Evolutionary conservation across 2,888 invertebrate species (phyloP), one percentile per base, ranked within the genome.

Genomic region (Heliconius cydno): DNA sequence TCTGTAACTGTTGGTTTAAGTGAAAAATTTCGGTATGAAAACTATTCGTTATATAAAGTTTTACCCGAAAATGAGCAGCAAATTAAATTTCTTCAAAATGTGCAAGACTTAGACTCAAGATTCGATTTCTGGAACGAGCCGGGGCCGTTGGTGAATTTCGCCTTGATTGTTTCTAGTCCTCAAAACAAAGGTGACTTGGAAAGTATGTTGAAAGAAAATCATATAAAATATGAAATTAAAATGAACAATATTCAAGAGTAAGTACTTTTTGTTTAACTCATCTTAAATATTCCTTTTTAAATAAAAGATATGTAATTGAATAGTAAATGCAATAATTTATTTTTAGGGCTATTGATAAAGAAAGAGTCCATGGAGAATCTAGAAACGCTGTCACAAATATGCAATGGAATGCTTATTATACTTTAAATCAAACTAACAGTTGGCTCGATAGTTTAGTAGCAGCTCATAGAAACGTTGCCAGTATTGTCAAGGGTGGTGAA

Each of bases 361-460:
- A 96, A 86, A 86, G 88, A 78, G 89, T 92, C 0, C 85, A 83
- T n/a, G 86, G 77, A 1, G 91, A 92, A 38, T 85, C 85, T 3
- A 89, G 88, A 82, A 90, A 83, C 13, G 88, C 88, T 63, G 63
- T 86, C 4, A 85, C 84, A 79, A 92, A 87, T 28, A 87, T 97
- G 88, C 92, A 91, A 74, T 97, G 96, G 96, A 95, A 92, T 22
- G 92, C 90, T 0, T 97, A 97, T 84, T 95, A 97, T 84, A 91
- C 90, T 0, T 87, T 97, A 75, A 94, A 95, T 0, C 96, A 96
- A 76, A 96, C 97, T 30, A 90, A 96, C 82, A 86, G 87, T 6
- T 97, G 96, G 96, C 86, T 97, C 63, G 94, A 95, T 75, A 91
- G 92, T 73, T 85, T 96, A 76, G 94, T 92, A 15, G 84, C 84